phyloP scores from a whole-genome alignment of 2,888 invertebrate species.

The Cheilosia vernalis region DNA sequence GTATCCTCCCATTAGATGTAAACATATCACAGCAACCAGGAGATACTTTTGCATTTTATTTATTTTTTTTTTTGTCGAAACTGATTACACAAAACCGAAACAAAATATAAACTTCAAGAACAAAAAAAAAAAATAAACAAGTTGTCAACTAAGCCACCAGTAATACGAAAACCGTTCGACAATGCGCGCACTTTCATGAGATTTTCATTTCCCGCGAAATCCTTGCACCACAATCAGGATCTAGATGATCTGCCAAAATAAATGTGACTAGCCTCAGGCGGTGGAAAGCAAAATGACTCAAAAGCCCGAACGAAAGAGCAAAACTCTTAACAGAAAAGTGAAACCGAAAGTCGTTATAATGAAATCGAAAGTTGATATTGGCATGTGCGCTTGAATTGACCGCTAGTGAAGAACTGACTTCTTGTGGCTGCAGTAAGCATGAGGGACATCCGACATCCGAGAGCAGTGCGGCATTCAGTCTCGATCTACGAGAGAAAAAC shows the following conservation, averaged over 20 bases:
- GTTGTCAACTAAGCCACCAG: constrained; percentile 49
- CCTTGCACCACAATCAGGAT: constrained; percentile 25
- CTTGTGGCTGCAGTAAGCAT: constrained; percentile 63
- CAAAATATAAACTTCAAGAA: constrained; percentile 23
- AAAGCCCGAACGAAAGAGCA: constrained; percentile 43
- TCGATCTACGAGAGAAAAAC: constrained; percentile 53
- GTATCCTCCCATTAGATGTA: constrained; percentile 81
- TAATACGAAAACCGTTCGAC: constrained; percentile 52
- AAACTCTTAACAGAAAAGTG: constrained; percentile 68
- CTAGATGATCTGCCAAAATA: constrained; percentile 39
- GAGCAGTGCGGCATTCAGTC: constrained; percentile 36
- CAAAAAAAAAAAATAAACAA: constrained; percentile 34
- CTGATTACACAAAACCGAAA: constrained; percentile 21
- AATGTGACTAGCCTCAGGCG: constrained; percentile 27
- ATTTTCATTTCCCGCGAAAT: constrained; percentile 56
- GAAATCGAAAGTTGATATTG: constrained; percentile 81
- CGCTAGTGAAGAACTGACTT: constrained; percentile 82
- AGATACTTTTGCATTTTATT: constrained; percentile 82
- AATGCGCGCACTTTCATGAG: constrained; percentile 63
- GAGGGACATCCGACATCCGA: constrained; percentile 60
- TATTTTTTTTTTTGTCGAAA: not conserved
- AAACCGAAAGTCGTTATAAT: constrained; percentile 76
- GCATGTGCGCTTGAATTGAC: constrained; percentile 83
- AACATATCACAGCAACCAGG: constrained; percentile 81
- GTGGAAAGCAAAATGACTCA: constrained; percentile 41